Percentiles rank a stretch among this genome's conserved stretches.
phyloP scores from a whole-genome alignment of 2,888 invertebrate genomes.

The Megamerina dolium region DNA sequence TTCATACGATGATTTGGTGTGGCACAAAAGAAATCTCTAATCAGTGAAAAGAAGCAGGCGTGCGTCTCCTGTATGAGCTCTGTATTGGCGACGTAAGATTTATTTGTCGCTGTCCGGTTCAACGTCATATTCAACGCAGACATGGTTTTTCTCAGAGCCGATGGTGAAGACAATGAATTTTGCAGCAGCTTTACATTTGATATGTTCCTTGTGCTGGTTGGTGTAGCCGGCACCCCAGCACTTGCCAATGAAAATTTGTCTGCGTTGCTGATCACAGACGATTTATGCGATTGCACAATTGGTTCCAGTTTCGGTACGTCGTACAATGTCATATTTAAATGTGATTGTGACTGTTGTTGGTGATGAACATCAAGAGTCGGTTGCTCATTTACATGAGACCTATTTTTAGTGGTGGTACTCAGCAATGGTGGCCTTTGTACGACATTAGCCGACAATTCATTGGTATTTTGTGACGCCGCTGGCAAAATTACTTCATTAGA shows the following conservation, averaged over 20 bases:
- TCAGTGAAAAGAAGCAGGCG: slow-evolving; percentile 77
- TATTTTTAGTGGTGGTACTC: not conserved
- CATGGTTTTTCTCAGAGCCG: no score
- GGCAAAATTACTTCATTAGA: slow-evolving; percentile 19
- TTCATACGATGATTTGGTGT: slow-evolving; percentile 79
- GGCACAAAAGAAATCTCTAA: slow-evolving; percentile 82
- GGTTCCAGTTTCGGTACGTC: slow-evolving; percentile 33
- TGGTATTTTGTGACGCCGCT: slow-evolving; percentile 3
- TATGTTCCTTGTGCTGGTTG: no score
- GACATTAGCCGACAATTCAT: slow-evolving; percentile 14
- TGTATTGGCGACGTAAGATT: not conserved
- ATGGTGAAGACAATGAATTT: not conserved
- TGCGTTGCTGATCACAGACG: no score
- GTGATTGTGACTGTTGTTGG: no score
- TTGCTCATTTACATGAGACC: no score
- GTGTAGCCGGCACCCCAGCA: no score
- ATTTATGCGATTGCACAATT: no score
- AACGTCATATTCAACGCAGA: no score
- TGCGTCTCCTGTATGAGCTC: slow-evolving; percentile 74
- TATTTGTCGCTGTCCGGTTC: no score
- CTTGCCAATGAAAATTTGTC: no score
- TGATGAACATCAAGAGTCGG: no score
- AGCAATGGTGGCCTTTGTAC: not conserved
- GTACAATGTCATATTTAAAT: not conserved
- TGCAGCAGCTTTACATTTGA: no score